phyloP scores from a whole-genome alignment of 2,888 invertebrate species.

The Drosophila cognata region DNA sequence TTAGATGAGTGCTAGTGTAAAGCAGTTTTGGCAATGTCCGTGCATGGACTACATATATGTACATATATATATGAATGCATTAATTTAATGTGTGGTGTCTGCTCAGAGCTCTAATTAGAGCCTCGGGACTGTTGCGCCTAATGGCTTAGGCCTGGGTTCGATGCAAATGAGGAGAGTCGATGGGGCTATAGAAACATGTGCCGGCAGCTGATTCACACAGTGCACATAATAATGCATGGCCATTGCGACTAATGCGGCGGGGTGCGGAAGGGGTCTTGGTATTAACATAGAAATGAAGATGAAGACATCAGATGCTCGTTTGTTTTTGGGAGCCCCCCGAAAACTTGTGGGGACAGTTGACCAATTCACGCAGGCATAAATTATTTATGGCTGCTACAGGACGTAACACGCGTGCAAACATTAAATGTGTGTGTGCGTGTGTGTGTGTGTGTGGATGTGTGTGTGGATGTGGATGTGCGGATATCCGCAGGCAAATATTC shows the following conservation, averaged over 20 bases:
- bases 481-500: slow-evolving; percentile 54
- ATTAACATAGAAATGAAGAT: slow-evolving; percentile 61
- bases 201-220: slow-evolving; percentile 63
- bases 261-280: slow-evolving; percentile 1
- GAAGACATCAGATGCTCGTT: slow-evolving; percentile 51
- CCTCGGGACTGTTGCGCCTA: slow-evolving; percentile 51
- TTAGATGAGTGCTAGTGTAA: slow-evolving; percentile 9
- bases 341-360: slow-evolving; percentile 52
- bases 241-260: neutral
- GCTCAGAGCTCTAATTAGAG: slow-evolving; percentile 51
- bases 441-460: slow-evolving; percentile 9
- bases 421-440: slow-evolving; percentile 7
- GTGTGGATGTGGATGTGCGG: slow-evolving; percentile 21
- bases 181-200: slow-evolving; percentile 47
- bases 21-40: neutral
- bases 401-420: slow-evolving; percentile 64
- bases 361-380: slow-evolving; percentile 77
- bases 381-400: slow-evolving; percentile 75
- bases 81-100: slow-evolving; percentile 37
- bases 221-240: slow-evolving; percentile 29
- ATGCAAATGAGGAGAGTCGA: slow-evolving; percentile 41
- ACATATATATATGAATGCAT: slow-evolving; percentile 10
- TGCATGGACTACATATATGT: neutral
- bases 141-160: slow-evolving; percentile 32
- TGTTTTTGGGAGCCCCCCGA: slow-evolving; percentile 22